phyloP scores from a whole-genome alignment of 2,113 vertebrate species.

The Neogale vison region DNA sequence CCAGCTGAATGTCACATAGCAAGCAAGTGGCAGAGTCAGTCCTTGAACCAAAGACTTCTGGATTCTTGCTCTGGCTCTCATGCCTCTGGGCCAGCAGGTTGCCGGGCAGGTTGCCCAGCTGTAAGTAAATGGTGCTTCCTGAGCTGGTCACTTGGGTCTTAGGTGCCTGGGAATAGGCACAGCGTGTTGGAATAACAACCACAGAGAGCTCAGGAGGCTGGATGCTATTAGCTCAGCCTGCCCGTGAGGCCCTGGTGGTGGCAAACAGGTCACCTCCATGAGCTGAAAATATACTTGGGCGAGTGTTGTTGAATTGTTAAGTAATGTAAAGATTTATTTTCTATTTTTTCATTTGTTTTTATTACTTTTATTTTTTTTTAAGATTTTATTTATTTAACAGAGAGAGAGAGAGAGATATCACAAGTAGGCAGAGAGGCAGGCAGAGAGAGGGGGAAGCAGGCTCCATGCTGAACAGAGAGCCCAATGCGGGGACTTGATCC shows the following conservation, averaged over 20 bases:
- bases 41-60: not conserved
- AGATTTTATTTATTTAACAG: not conserved
- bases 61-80: not conserved
- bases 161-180: not conserved
- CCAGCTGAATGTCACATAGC: too few relatives aligned
- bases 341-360: not conserved
- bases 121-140: not conserved
- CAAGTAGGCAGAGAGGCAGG: too few relatives aligned
- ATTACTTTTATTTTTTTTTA: not conserved
- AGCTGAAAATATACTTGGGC: not conserved
- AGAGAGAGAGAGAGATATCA: too few relatives aligned
- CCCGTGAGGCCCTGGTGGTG: rapidly evolving
- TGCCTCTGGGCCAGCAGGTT: too few relatives aligned
- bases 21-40: not conserved
- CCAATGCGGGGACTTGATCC: too few relatives aligned
- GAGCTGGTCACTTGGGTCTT: not conserved
- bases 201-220: not conserved
- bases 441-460: too few relatives aligned
- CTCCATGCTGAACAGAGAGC: too few relatives aligned
- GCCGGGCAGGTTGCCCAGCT: not conserved
- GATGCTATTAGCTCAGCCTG: not conserved
- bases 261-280: not conserved
- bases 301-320: not conserved
- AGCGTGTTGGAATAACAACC: not conserved
- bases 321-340: not conserved